Conservation (phyloP, 2,888 invertebrate species). For the Syritta pipiens region DNA sequence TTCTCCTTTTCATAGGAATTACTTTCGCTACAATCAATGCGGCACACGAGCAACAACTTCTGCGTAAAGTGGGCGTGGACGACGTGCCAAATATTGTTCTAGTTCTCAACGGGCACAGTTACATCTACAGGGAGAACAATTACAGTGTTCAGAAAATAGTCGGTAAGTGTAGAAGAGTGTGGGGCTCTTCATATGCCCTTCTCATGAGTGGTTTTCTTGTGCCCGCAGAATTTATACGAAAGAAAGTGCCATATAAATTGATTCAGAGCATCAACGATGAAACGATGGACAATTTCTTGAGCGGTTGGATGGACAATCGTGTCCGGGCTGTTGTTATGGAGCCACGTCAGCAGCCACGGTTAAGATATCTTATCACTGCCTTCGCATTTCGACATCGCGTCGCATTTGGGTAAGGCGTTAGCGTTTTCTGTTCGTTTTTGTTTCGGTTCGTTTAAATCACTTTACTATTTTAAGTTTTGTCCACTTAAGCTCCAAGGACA, state of each 20-base stretch:
- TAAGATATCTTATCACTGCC: conserved; percentile 93
- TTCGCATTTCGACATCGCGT: conserved; percentile 92
- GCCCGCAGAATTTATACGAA: conserved; percentile 91
- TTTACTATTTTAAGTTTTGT: conserved; percentile 82
- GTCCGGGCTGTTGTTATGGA: conserved; percentile 94
- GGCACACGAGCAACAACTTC: conserved; percentile 88
- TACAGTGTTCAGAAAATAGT: conserved; percentile 89
- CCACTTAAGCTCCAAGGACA: conserved; percentile 82
- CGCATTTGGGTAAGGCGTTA: conserved; percentile 88
- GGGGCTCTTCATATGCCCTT: not conserved
- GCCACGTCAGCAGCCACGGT: conserved; percentile 86
- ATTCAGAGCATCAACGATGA: conserved; percentile 86
- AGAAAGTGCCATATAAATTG: conserved; percentile 91
- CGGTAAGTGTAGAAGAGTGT: conserved; percentile 80
- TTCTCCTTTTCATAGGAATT: conserved; percentile 78
- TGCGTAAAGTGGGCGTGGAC: conserved; percentile 89
- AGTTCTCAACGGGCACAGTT: conserved; percentile 90
- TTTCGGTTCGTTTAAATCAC: conserved; percentile 32
- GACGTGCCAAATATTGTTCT: conserved; percentile 90
- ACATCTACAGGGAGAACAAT: conserved; percentile 90
- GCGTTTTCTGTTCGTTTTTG: conserved; percentile 16
- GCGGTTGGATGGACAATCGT: conserved; percentile 94
- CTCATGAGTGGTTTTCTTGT: not conserved
- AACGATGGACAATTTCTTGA: conserved; percentile 88
- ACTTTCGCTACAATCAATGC: conserved; percentile 91